Percentiles rank a stretch among this genome's conserved stretches.
phyloP scores from a whole-genome alignment of 2,113 vertebrate genomes.

The Zapus hudsonius region DNA sequence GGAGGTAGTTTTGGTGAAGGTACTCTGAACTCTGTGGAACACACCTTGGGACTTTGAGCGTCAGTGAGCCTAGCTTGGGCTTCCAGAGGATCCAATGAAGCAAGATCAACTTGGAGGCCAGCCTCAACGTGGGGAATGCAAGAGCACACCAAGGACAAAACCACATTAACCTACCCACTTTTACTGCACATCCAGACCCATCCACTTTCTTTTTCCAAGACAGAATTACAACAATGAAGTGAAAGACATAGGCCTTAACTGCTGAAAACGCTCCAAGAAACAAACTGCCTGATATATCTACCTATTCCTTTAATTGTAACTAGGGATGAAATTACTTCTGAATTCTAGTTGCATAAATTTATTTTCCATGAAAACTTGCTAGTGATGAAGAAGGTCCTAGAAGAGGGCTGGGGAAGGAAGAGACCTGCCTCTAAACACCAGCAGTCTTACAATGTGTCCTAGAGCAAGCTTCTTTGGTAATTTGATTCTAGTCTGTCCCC shows the following conservation, averaged over 20 bases:
- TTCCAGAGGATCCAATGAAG: neutral
- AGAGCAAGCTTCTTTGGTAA: neutral
- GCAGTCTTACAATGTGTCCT: neutral
- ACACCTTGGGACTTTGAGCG: neutral
- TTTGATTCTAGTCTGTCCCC: neutral
- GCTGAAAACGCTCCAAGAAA: neutral
- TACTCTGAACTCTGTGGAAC: neutral
- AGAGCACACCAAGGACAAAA: neutral
- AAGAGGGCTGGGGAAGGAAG: neutral
- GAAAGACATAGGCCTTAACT: neutral
- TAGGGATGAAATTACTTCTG: neutral
- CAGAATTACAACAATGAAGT: neutral
- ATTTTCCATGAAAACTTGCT: neutral
- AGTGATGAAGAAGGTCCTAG: neutral
- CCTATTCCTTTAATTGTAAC: neutral
- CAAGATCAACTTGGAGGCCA: no score
- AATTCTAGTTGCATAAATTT: neutral
- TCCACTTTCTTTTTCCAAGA: neutral
- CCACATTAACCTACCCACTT: neutral
- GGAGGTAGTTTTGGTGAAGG: neutral
- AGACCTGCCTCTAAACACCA: neutral
- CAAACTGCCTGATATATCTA: neutral
- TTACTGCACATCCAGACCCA: fast-evolving
- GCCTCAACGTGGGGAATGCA: no score
- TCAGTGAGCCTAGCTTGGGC: neutral